A percentile compares a stretch with the other conserved stretches of the same genome.
These are phyloP conservation scores for Heliothis subflexa DNA, from an alignment of 1,140 invertebrate genomes.

Conservation along the genomic window DNA sequence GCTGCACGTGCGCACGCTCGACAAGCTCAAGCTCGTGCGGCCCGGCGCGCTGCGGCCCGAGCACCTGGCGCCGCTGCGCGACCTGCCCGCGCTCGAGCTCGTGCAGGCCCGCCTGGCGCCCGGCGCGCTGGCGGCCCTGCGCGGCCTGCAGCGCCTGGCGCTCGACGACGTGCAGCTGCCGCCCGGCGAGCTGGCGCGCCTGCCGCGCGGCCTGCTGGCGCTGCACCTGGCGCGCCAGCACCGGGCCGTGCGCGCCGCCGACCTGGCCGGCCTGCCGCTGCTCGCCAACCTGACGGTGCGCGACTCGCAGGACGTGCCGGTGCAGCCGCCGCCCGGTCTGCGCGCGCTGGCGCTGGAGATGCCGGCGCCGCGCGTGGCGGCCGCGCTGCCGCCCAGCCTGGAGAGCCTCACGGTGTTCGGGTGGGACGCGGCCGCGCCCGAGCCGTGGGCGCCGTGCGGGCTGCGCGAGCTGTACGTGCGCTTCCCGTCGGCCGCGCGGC, in stretches of 20 bases:
- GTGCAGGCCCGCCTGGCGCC: conserved; percentile 24
- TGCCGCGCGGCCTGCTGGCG: conserved; percentile 42
- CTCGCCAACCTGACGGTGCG: conserved; percentile 36
- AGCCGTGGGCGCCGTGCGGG: background rate
- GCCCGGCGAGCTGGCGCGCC: conserved; percentile 14
- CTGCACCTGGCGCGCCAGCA: conserved; percentile 27
- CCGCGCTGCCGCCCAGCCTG: conserved; percentile 48
- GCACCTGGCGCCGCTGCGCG: conserved; percentile 42
- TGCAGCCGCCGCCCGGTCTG: conserved; percentile 45
- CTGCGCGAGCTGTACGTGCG: background rate
- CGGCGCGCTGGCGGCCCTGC: conserved; percentile 15
- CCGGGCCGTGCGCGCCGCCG: conserved; percentile 16
- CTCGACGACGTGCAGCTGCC: conserved; percentile 36
- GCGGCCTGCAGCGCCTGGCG: conserved; percentile 34
- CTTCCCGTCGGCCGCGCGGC: background rate
- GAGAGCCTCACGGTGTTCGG: conserved; percentile 12
- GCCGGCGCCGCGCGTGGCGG: conserved; percentile 30
- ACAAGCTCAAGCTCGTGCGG: conserved; percentile 10
- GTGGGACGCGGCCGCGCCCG: background rate
- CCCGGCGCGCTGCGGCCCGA: conserved; percentile 11
- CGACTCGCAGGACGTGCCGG: conserved; percentile 1
- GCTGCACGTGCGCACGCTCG: conserved; percentile 37
- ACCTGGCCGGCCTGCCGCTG: conserved; percentile 33
- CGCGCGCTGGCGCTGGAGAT: conserved; percentile 16
- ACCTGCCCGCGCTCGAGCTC: conserved; percentile 49